These are phyloP conservation scores for Elysia crispata DNA, from an alignment of 2,888 invertebrate species.

Conservation along the genomic window DNA sequence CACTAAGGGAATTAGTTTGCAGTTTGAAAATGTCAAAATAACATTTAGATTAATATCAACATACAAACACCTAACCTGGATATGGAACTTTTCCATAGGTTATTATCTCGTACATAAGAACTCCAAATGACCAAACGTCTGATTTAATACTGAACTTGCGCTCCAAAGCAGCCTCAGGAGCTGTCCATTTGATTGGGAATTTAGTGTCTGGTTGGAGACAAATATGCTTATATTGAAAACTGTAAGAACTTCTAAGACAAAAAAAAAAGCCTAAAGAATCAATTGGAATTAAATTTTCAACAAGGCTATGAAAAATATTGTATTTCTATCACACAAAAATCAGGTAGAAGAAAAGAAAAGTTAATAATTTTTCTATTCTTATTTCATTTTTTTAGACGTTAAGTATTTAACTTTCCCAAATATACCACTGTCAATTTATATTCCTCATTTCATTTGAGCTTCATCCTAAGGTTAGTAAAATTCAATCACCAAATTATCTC, in stretches of 20 bases:
- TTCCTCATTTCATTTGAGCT: no score
- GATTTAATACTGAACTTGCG: slow-evolving; percentile 98
- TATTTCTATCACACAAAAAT: no score
- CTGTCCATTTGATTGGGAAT: slow-evolving; percentile 99
- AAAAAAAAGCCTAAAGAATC: not conserved
- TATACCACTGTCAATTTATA: no score
- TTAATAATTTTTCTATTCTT: no score
- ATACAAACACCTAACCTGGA: slow-evolving; percentile 82
- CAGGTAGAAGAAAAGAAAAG: no score
- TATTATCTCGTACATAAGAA: slow-evolving; percentile 96
- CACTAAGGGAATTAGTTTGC: no score
- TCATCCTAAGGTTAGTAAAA: no score
- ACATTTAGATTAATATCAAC: not conserved
- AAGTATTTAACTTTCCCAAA: no score
- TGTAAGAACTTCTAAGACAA: not conserved
- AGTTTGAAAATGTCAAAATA: no score
- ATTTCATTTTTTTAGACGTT: no score
- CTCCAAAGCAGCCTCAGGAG: slow-evolving; percentile 96
- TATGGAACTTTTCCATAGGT: slow-evolving; percentile 98
- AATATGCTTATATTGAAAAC: not conserved
- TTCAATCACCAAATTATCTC: no score
- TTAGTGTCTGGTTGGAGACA: slow-evolving; percentile 82
- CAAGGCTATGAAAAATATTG: not conserved
- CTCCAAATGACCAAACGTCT: slow-evolving; percentile 99
- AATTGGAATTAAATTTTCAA: not conserved